Percentiles rank a stretch among this genome's conserved stretches.
These are phyloP conservation scores for Crypturellus undulatus DNA, from an alignment of 2,113 vertebrate genomes.

Conservation along the genomic window DNA sequence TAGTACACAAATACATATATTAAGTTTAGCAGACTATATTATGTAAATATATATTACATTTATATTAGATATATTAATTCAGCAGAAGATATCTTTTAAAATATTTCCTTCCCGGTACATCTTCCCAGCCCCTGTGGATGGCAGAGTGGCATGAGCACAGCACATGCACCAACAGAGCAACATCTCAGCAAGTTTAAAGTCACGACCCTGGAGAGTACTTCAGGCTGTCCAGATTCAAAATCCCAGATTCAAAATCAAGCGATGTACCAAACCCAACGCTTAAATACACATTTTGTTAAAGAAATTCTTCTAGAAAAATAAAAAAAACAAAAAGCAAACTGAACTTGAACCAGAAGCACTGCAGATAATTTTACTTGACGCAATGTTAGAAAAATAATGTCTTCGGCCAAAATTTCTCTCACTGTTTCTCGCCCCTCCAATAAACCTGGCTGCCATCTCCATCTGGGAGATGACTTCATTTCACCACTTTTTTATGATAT, in stretches of 20 bases:
- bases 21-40: not conserved
- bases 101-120: not conserved
- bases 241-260: not conserved
- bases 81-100: not conserved
- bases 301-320: not conserved
- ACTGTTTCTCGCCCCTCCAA: not conserved
- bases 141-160: not conserved
- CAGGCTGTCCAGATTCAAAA: not conserved
- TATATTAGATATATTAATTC: not conserved
- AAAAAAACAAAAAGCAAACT: not conserved
- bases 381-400: not conserved
- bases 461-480: not conserved
- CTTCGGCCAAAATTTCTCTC: not conserved
- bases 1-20: not conserved
- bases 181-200: not conserved
- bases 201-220: not conserved
- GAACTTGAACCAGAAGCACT: not conserved
- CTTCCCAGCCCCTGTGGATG: not conserved
- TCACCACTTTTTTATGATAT: not conserved
- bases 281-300: not conserved
- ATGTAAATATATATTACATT: no score
- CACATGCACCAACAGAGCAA: not conserved
- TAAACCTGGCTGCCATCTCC: not conserved
- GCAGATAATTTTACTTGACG: not conserved
- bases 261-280: not conserved